phyloP scores from a whole-genome alignment of 2,888 invertebrate genomes.

The Athalia rosae region DNA sequence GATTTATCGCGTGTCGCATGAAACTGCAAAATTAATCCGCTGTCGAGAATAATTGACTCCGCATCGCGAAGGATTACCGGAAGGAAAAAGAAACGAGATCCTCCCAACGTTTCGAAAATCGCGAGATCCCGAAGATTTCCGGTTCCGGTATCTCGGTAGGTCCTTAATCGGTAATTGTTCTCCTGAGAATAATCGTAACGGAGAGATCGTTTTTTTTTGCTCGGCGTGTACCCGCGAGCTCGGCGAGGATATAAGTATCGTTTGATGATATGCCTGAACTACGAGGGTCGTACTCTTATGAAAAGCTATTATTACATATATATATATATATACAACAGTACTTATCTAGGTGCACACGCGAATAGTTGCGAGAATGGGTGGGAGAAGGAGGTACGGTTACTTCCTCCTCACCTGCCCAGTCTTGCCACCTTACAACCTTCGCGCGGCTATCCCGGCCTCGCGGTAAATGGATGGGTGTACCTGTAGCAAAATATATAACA shows the following conservation, averaged over 20 bases:
- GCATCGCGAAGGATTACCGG: too few species aligned
- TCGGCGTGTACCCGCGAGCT: background rate
- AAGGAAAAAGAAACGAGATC: background rate
- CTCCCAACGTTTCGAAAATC: background rate
- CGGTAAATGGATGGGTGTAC: too few species aligned
- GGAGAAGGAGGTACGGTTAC: background rate
- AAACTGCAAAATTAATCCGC: too few species aligned
- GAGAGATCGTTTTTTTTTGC: background rate
- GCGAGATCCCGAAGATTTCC: slow-evolving; percentile 37
- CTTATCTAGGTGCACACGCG: slow-evolving; percentile 28
- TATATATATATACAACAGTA: too few species aligned
- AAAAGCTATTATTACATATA: slow-evolving; percentile 35
- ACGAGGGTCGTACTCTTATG: slow-evolving; percentile 22
- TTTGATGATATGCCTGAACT: slow-evolving; percentile 18
- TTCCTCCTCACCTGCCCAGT: background rate
- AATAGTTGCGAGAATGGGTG: background rate
- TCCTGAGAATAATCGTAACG: background rate
- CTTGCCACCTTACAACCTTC: background rate
- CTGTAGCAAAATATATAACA: too few species aligned
- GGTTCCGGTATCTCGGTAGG: slow-evolving; percentile 35
- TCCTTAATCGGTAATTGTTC: slow-evolving; percentile 36
- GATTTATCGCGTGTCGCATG: too few species aligned
- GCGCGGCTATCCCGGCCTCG: too few species aligned
- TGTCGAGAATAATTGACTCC: too few species aligned
- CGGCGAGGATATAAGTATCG: slow-evolving; percentile 7